Evolutionary conservation across 2,113 vertebrate genomes (phyloP).

Genomic region (Platycercus adscitus): DNA sequence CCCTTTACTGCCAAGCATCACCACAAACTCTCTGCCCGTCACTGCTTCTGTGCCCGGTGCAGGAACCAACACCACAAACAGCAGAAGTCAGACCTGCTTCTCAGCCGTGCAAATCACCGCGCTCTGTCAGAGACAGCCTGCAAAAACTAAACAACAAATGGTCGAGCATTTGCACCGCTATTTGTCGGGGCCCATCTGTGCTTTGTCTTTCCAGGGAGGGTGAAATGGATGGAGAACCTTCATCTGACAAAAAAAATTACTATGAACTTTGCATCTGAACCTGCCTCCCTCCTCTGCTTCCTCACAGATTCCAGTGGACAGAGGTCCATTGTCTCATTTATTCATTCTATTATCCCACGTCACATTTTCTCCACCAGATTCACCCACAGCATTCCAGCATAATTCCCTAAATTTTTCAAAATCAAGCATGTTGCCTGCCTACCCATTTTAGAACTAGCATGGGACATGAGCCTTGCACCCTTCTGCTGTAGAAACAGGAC

Average conservation of each 20-base stretch:
- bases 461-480: background rate
- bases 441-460: background rate
- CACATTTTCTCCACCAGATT: background rate
- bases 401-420: background rate
- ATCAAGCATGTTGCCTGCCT: background rate
- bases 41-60: background rate
- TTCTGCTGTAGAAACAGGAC: background rate
- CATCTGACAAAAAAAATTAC: background rate
- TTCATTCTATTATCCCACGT: background rate
- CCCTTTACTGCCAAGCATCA: background rate
- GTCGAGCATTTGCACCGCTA: background rate
- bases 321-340: background rate
- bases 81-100: background rate
- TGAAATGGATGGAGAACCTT: background rate
- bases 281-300: background rate
- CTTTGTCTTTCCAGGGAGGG: background rate
- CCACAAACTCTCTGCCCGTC: background rate
- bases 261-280: background rate
- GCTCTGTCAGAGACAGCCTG: background rate
- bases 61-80: background rate
- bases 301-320: background rate
- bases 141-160: slow-evolving; percentile 30
- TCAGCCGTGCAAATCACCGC: background rate
- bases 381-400: slow-evolving; percentile 13
- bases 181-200: background rate